Conservation (phyloP, 2,888 invertebrate species). For the Epirrhoe alternata region DNA sequence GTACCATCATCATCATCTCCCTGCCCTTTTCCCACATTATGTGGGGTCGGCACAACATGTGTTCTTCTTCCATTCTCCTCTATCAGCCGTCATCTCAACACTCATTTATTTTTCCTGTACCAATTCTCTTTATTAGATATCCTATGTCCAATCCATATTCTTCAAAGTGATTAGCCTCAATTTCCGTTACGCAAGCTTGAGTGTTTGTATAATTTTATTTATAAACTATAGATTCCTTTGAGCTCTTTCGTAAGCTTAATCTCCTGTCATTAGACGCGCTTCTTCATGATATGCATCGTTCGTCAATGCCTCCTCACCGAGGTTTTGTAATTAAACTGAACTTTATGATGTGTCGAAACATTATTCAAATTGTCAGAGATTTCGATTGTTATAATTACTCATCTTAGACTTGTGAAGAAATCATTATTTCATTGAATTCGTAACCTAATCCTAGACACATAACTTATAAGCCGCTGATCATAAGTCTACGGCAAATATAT, state of each 20-base stretch:
- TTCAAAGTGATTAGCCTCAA: constrained; percentile 40
- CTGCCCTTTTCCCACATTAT: too few species aligned
- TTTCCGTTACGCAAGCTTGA: constrained; percentile 41
- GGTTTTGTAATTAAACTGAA: constrained; percentile 15
- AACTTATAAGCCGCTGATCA: neutral
- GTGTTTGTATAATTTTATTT: constrained; percentile 47
- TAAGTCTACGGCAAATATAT: neutral
- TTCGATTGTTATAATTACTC: constrained; percentile 1
- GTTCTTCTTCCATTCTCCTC: too few species aligned
- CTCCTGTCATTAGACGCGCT: constrained; percentile 24
- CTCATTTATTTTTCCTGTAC: too few species aligned
- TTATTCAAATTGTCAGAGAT: constrained; percentile 18
- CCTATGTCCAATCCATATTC: constrained; percentile 35
- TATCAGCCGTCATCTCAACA: too few species aligned
- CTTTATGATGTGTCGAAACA: constrained; percentile 12
- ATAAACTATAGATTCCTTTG: constrained; percentile 44
- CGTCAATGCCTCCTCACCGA: constrained; percentile 17
- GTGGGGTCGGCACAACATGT: too few species aligned
- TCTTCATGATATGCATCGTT: constrained; percentile 21
- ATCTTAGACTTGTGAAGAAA: constrained; percentile 1
- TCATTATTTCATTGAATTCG: neutral
- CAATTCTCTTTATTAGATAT: constrained; percentile 28
- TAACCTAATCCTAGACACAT: neutral
- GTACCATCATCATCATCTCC: too few species aligned
- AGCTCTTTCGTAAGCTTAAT: constrained; percentile 31